phyloP scores from a whole-genome alignment of 2,797 vertebrate species.

The Micromesistius poutassou region DNA sequence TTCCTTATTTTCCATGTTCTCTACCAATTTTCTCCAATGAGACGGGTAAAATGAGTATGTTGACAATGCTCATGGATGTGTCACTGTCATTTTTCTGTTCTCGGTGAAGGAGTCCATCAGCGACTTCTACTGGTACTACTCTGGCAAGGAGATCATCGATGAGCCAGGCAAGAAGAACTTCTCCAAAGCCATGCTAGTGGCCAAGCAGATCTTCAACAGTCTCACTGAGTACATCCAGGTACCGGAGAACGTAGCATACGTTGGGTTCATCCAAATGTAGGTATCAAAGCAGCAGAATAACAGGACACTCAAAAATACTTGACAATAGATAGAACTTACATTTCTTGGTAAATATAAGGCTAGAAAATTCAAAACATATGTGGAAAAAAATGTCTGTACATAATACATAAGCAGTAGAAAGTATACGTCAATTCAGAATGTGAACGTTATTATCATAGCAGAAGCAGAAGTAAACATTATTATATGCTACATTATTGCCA shows the following conservation, averaged over 20 bases:
- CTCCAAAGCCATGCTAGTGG: slow-evolving; percentile 95
- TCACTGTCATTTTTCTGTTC: background rate
- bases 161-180: slow-evolving; percentile 96
- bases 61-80: no score
- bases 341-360: no score
- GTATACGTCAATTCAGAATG: no score
- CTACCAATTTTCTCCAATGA: background rate
- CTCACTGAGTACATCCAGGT: slow-evolving; percentile 81
- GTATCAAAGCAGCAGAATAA: no score
- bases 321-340: no score
- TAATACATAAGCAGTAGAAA: no score
- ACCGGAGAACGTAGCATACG: background rate
- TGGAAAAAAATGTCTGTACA: no score
- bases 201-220: slow-evolving; percentile 95
- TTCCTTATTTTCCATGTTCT: background rate
- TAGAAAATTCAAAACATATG: background rate
- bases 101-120: slow-evolving; percentile 88
- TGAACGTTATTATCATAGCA: background rate
- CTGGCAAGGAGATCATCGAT: slow-evolving; percentile 92
- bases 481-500: background rate
- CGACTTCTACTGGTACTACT: slow-evolving; percentile 99
- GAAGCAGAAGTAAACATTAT: background rate
- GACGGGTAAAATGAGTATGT: background rate
- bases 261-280: no score
- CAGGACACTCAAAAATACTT: no score